Base-by-base conservation (phyloP, 2,888 invertebrate genomes). In the Epistrophella euchroma region DNA sequence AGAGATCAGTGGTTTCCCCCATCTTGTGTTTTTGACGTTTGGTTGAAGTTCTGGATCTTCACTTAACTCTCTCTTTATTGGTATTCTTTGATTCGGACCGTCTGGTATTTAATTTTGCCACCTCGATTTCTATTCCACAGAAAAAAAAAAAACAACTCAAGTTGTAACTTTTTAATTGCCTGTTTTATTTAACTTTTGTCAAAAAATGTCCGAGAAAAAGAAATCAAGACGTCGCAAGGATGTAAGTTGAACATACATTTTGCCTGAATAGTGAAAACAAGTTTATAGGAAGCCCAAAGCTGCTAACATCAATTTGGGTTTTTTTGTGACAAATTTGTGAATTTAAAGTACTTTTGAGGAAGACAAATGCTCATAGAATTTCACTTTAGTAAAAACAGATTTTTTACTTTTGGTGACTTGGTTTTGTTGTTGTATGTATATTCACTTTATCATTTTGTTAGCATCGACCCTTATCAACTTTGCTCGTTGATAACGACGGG, bases 181-280 rank as follows among this genome's bases (percentile, higher is more conserved):
- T 58, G 11, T 58, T 58, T 58, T 37, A 58, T 37, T 58, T 58
- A 58, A 58, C 19, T 58, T 37, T 35, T 13, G 60, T 77, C 62
- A 50, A 90, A 50, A 88, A 84, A 92, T 92, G 92, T 92, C 92
- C 58, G 92, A 92, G 81, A 92, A 91, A 89, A 92, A 91, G 88
- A 90, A 91, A 79, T 89, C 91, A 68, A 91, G 92, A 87, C 91
- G 91, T 77, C 92, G 92, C 73, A 92, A 92, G 89, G 92, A 92
- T 90, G 92, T 92, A 92, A 92, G 91, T 91, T 88, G 68, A 52
- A 47, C 6, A 58, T 2, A 37, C 15, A 22, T 35, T 9, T 37
- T 56, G 11, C n/a, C 11, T 35, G 10, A 55, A 28, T 55, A n/a
- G n/a, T 56, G 56, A n/a, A 58, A 15, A 10, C 4, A 15, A 9